phyloP scores from a whole-genome alignment of 2,888 invertebrate genomes.

The Lasioglossum vierecki region DNA sequence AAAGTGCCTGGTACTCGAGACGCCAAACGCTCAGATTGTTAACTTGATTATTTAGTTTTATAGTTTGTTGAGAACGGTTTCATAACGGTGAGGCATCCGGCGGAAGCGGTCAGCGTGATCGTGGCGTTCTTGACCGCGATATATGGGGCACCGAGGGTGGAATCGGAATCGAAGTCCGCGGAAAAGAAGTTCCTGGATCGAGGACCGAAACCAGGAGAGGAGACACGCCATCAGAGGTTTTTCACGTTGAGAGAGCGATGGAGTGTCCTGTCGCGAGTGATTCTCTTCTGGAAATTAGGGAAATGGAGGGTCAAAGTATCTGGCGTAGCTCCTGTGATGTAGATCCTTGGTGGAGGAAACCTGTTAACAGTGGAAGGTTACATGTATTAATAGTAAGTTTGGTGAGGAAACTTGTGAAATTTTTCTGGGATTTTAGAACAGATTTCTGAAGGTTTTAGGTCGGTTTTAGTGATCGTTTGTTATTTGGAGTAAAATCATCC shows the following conservation, averaged over 20 bases:
- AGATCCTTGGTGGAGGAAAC: not conserved
- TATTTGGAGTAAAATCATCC: not conserved
- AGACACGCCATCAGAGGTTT: constrained; percentile 65
- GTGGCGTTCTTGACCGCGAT: constrained; percentile 7
- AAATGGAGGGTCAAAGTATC: not conserved
- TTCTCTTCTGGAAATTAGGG: not conserved
- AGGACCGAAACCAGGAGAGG: constrained; percentile 39
- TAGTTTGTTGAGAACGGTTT: not conserved
- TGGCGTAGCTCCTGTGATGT: not conserved
- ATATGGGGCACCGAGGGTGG: constrained; percentile 28
- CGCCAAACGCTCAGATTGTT: not conserved
- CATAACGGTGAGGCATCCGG: not conserved
- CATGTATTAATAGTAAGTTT: not conserved
- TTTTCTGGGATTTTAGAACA: not conserved
- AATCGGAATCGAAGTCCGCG: constrained; percentile 10
- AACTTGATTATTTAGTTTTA: not conserved
- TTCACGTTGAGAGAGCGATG: constrained; percentile 45
- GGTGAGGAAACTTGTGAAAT: not conserved
- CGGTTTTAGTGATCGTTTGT: not conserved
- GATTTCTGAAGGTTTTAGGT: not conserved
- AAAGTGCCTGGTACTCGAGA: constrained; percentile 53
- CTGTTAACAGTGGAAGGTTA: not conserved
- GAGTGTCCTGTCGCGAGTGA: constrained; percentile 3
- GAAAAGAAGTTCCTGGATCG: constrained; percentile 8
- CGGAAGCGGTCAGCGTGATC: not conserved